phyloP scores from a whole-genome alignment of 92 coral and sea anemone genomes.

The Anthopleura xanthogrammica region DNA sequence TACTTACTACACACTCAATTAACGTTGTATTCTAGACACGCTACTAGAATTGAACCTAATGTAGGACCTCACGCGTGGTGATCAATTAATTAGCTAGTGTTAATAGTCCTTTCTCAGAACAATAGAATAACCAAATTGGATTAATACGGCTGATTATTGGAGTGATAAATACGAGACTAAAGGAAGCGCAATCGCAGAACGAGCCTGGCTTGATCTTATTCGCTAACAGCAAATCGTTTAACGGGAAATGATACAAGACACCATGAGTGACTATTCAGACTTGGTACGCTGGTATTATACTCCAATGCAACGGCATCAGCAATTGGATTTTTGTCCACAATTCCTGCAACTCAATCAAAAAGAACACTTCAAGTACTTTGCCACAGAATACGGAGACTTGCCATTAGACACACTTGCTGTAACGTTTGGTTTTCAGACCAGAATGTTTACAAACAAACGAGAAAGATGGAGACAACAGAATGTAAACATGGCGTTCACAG shows the following conservation, averaged over 20 bases:
- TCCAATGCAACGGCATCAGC: not conserved
- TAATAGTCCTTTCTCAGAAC: slow-evolving; percentile 66
- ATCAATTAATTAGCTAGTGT: slow-evolving; percentile 61
- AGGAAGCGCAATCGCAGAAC: slow-evolving; percentile 28
- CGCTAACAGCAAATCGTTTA: slow-evolving; percentile 15
- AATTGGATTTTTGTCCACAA: not conserved
- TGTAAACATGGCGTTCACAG: slow-evolving; percentile 91
- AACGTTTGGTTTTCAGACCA: slow-evolving; percentile 31
- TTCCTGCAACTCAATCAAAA: slow-evolving; percentile 2
- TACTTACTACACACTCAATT: slow-evolving; percentile 10
- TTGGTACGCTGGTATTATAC: not conserved
- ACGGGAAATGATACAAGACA: slow-evolving; percentile 14
- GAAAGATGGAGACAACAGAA: slow-evolving; percentile 93
- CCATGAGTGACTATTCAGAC: slow-evolving; percentile 18
- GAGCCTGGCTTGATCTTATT: slow-evolving; percentile 10
- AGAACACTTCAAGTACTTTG: not conserved
- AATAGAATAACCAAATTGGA: slow-evolving; percentile 70
- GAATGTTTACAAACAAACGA: slow-evolving; percentile 70
- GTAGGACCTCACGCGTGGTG: slow-evolving; percentile 64
- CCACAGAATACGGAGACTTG: slow-evolving; percentile 14
- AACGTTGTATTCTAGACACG: not conserved
- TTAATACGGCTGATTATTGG: slow-evolving; percentile 54
- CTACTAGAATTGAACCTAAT: not conserved
- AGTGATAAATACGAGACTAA: slow-evolving; percentile 42
- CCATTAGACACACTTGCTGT: slow-evolving; percentile 22